Evolutionary conservation across 2,113 vertebrate species (phyloP), one percentile per base, ranked within the genome.

Genomic region (Nematolebias whitei): DNA sequence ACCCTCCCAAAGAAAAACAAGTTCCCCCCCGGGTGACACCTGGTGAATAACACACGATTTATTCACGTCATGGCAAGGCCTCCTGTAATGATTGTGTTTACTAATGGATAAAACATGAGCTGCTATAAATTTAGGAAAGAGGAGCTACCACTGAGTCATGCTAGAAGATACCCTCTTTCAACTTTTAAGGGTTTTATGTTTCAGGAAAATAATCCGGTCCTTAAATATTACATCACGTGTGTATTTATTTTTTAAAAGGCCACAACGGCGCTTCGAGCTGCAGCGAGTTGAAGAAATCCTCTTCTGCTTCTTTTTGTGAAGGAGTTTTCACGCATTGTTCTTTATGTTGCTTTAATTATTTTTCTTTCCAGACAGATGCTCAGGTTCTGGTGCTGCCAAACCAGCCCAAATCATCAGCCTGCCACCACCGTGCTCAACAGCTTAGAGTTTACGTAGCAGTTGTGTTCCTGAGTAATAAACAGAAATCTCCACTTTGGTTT

Each of bases 11-110:
- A 40, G 14, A 12, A 48, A 54, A 71, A 51, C 55, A 50, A 35
- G 49, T 39, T 12, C 35, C 41, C 15, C 14, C 6, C 22, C 56
- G 61, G 70, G 59, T 74, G 35, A 48, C 51, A 53, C 45, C 63
- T 38, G 29, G 50, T 22, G 23, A 38, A 67, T 67, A 60, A 57
- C 53, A 55, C 65, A 43, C 29, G 41, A 66, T 64, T 48, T 39
- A 45, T 63, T 35, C 13, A 24, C 38, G 7, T 12, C 1, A 20
- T 7, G 14, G 9, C 4, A 58, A 12, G 7, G 4, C 22, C 44
- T 26, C 5, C 3, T 19, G 1, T 45, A 11, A 5, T 29, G 2
- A 39, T 11, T 70, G 14, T 73, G 65, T 68, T 68, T 26, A 45
- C 40, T 64, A 29, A 20, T 8, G n/a, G 32, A 41, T 41, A 53